phyloP scores from a whole-genome alignment of 2,888 invertebrate genomes.

The Trilocha varians region DNA sequence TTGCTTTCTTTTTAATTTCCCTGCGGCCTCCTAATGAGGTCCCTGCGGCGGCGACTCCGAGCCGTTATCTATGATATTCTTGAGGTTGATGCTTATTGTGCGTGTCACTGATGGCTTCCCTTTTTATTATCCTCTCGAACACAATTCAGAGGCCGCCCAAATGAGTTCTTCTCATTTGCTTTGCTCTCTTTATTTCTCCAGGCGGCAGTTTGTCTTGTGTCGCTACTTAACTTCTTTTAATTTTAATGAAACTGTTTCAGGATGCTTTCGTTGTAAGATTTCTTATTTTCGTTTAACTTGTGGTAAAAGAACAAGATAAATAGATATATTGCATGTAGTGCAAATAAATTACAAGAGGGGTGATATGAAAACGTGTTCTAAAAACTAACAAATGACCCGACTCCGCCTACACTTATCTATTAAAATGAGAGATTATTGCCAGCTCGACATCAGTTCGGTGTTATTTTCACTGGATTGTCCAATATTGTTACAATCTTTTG shows the following conservation, averaged over 20 bases:
- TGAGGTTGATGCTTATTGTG: constrained; percentile 75
- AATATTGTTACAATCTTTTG: constrained; percentile 68
- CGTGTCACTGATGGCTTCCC: constrained; percentile 73
- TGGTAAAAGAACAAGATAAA: not conserved
- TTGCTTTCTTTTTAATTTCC: constrained; percentile 75
- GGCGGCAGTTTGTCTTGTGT: constrained; percentile 68
- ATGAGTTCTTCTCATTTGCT: constrained; percentile 71
- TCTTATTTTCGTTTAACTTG: constrained; percentile 17
- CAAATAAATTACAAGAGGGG: constrained; percentile 10
- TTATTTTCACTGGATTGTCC: constrained; percentile 71
- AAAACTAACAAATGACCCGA: constrained; percentile 57
- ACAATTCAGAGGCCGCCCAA: constrained; percentile 69
- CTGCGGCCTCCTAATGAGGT: constrained; percentile 73
- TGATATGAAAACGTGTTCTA: constrained; percentile 25
- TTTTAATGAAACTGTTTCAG: constrained; percentile 49
- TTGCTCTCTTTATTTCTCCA: constrained; percentile 70
- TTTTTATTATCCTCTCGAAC: constrained; percentile 73
- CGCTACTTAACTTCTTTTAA: constrained; percentile 62
- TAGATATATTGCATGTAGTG: too few relatives aligned
- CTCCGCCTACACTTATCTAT: constrained; percentile 70
- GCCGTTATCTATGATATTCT: constrained; percentile 74
- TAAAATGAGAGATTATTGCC: constrained; percentile 70
- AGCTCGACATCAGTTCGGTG: constrained; percentile 53
- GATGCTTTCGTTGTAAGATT: constrained; percentile 29
- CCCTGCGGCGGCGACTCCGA: constrained; percentile 54